Evolutionary conservation across 2,797 vertebrate species (phyloP), one percentile per base, ranked within the genome.

Genomic region (Anomalospiza imberbis): DNA sequence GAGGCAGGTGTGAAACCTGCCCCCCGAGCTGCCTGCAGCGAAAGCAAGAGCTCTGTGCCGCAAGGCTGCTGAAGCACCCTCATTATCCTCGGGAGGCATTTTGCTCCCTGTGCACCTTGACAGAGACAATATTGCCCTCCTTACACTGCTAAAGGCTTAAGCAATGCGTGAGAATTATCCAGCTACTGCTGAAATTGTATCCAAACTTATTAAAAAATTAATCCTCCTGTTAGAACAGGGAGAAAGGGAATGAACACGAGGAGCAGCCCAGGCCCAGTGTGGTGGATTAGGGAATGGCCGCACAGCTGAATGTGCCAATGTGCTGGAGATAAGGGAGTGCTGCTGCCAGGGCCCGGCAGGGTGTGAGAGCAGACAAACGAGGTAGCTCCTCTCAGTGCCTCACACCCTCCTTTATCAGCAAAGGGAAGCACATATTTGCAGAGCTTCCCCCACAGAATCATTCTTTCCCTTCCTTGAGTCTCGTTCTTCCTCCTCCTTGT

Each of bases 331-430:
- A 63, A 76, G 72, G 55, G 45, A 25, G 85, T 74, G 74, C 74
- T 88, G 86, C 89, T 83, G 92, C 77, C 84, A 38, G n/a, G 36
- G 71, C 89, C 63, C 0, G 1, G 58, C 75, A 36, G 78, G 89
- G 80, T 51, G 95, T 84, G 93, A 20, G 50, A 85, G 73, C 51
- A 83, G 83, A 93, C 95, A 94, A 87, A 83, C 60, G 51, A 65
- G 85, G 75, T 22, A 10, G 72, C 48, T 89, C 29, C 44, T 25
- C 79, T n/a, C 40, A 5, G 54, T 36, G 80, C 74, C 81, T 92
- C 94, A 73, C 67, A 12, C 78, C 44, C 83, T 58, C 68, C 76
- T 60, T 70, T 20, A 91, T 32, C 91, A 74, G 91, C 65, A 94
- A 89, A 88, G 22, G 85, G 93, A 96, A 94, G 89, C 38, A 12